Base-by-base conservation (phyloP, 2,113 vertebrate genomes). In the Hippoglossus stenolepis region DNA sequence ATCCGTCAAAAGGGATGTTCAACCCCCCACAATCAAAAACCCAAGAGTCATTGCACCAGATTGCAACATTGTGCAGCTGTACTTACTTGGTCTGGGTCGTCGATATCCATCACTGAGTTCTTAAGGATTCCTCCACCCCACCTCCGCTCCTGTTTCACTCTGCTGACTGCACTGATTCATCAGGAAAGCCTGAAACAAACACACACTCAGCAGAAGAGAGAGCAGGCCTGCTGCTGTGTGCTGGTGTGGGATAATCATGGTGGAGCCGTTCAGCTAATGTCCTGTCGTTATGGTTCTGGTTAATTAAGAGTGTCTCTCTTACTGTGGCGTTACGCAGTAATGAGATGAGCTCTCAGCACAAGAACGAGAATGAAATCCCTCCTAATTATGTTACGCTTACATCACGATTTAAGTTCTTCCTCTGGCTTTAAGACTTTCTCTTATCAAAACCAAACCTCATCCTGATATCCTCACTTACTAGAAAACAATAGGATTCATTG, bases 131-230 rank as follows among this genome's bases (percentile, higher is more conserved):
- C 23, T 21, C 49, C 15, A 13, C 47, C 47, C 47, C 47, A 15
- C 47, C 47, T 18, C 47, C 47, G 15, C 47, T 17, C 47, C 17
- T 21, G 62, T 57, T 58, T 70, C 75, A 62, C 69, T 86, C 43
- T 83, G 84, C 73, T 83, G 83, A 86, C 80, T 75, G 57, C 51
- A 83, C 79, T 59, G 84, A 82, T 80, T 77, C 75, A 45, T 72
- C 60, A 47, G 67, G 69, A 64, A 70, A 80, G 60, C 65, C 70
- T 51, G 61, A 75, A 58, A 68, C 58, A 67, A 51, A 65, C 72
- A 13, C 65, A 45, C n/a, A 49, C 64, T 58, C 84, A 80, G 75
- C 80, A 84, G 71, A 80, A 15, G 0, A 0, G 66, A 65, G 66
- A 65, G 66, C 56, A 1, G 24, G 40, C 63, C 53, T 61, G 47